Conservation (phyloP, 2,113 vertebrate genomes). For the Amblyornis subalaris region DNA sequence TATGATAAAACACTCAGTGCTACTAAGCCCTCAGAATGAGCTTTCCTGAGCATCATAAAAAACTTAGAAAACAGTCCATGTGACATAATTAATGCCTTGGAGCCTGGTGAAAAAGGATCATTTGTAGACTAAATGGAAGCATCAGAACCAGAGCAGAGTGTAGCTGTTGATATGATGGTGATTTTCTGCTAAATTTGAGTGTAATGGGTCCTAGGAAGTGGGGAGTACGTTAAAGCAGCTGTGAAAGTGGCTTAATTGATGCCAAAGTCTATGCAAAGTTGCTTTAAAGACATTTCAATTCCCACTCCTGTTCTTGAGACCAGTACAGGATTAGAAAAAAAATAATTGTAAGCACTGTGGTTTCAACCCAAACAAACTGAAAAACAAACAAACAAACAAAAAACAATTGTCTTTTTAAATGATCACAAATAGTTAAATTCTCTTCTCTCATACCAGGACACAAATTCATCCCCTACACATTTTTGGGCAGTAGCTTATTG, state of each 20-base stretch:
- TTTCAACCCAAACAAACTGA: not conserved
- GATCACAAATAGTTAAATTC: not conserved
- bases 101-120: not conserved
- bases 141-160: not conserved
- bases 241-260: not conserved
- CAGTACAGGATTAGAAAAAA: not conserved
- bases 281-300: not conserved
- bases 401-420: not conserved
- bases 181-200: not conserved
- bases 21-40: not conserved
- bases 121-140: not conserved
- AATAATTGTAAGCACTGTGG: not conserved
- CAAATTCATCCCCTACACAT: not conserved
- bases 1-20: not conserved
- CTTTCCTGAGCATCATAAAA: not conserved
- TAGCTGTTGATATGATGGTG: not conserved
- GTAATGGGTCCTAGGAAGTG: not conserved
- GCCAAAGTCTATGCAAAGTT: not conserved
- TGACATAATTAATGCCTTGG: not conserved
- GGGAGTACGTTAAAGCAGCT: not conserved
- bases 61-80: not conserved
- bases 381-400: not conserved
- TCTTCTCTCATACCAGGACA: not conserved
- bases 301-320: not conserved
- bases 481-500: not conserved